Conservation (phyloP, 1,140 invertebrate genomes). For the Orchesella cincta region DNA sequence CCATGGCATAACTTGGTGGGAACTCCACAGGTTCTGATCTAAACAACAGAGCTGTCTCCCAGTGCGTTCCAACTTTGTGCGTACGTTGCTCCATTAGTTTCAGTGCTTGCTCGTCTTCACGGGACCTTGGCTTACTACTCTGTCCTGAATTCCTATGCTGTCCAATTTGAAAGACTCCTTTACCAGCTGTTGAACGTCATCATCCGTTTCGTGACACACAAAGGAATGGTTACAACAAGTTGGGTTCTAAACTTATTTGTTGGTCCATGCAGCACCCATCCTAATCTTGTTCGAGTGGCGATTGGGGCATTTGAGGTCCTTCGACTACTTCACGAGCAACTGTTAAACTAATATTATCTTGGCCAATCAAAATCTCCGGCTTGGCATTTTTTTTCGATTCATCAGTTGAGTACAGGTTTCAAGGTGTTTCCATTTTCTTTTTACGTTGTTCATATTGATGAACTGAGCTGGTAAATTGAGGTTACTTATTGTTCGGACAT, state of each 20-base stretch:
- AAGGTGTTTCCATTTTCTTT: neutral
- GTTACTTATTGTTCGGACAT: conserved; percentile 8
- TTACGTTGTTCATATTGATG: conserved; percentile 17
- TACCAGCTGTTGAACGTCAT: neutral
- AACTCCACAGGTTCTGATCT: neutral
- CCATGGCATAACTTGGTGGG: conserved; percentile 25
- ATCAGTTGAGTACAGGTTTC: neutral
- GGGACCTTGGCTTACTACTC: neutral
- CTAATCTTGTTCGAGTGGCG: neutral
- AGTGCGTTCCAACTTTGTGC: neutral
- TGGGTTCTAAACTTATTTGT: neutral
- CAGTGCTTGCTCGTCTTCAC: conserved; percentile 27
- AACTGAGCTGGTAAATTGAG: conserved; percentile 26
- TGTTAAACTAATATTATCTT: conserved; percentile 2
- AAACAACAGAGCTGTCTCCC: conserved; percentile 36
- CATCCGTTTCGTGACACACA: neutral
- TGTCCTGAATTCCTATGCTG: conserved; percentile 28
- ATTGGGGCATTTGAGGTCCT: neutral
- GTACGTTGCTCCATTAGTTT: conserved; percentile 27
- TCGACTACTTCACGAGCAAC: neutral
- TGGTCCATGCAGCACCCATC: conserved; percentile 19
- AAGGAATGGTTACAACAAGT: neutral
- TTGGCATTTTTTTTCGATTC: neutral
- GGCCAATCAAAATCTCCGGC: conserved; percentile 22
- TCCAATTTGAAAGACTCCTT: conserved; percentile 36